Evolutionary conservation across 2,888 invertebrate genomes (phyloP), one percentile per base, ranked within the genome.

Genomic region (Eupithecia subumbrata): DNA sequence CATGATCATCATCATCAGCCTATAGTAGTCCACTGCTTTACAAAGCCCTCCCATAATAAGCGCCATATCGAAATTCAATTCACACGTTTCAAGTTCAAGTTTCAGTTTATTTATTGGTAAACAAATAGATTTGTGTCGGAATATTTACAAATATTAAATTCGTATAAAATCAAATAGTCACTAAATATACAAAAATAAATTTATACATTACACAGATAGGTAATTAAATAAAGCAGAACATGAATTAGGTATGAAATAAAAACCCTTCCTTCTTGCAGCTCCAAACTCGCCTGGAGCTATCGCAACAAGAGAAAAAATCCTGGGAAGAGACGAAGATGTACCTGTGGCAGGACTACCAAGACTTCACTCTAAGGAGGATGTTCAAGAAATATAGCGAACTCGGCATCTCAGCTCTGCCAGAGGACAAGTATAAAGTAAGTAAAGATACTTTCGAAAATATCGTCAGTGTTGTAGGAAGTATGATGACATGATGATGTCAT

Each of bases 341-440:
- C 88, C 95, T 96, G 66, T 98, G 97, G 97, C 95, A 96, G 75
- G 95, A 95, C 14, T 97, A 97, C 87, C 95, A 96, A 75, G 97
- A 98, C 88, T 95, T 95, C 70, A 94, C 96, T 40, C 84, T 97
- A 0, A 95, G 95, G 78, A 95, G 98, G 75, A 97, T 98, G 93
- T 98, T 98, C 86, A 95, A 96, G 84, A 96, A 96, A 78, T 95
- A 97, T 76, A 96, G 97, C 2, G 95, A 97, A 75, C 93, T 98
- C 5, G 98, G 98, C 0, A 95, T 96, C 1, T 95, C 97, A 0
- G 97, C 97, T 0, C 90, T 98, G 25, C 95, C 97, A 0, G 96
- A 97, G 82, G 96, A 96, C 22, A 96, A 96, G 82, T 96, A 95
- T 84, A 95, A 95, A 77, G 94, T 95, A 69, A 0, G 43, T 43